These are phyloP conservation scores for Platichthys stellatus DNA, from an alignment of 2,113 vertebrate species.

Conservation along the genomic window DNA sequence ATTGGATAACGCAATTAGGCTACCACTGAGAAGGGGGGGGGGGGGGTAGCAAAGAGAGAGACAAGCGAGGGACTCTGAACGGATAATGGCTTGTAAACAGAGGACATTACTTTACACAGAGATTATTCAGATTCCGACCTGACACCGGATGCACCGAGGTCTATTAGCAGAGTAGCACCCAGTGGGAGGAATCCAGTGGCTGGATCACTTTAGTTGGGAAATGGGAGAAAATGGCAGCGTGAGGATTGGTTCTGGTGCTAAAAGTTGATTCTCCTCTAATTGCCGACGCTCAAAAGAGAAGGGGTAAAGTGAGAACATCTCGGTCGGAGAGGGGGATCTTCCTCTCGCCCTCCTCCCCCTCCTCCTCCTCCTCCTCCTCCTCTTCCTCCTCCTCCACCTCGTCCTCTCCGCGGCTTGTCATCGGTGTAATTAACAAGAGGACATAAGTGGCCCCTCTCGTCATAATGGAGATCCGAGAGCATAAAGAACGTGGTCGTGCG, in stretches of 20 bases:
- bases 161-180: constrained; percentile 74
- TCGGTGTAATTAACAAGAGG: constrained; percentile 70
- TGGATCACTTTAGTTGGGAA: constrained; percentile 69
- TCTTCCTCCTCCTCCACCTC: constrained; percentile 25
- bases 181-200: constrained; percentile 50
- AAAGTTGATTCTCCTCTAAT: constrained; percentile 70
- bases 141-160: constrained; percentile 79
- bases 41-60: constrained; percentile 68
- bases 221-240: constrained; percentile 65
- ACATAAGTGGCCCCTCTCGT: constrained; percentile 69
- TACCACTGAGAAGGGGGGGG: constrained; percentile 56
- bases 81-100: constrained; percentile 80
- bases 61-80: constrained; percentile 68
- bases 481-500: constrained; percentile 42
- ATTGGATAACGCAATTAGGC: constrained; percentile 83
- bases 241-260: constrained; percentile 22
- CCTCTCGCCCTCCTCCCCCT: constrained; percentile 22
- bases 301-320: constrained; percentile 51
- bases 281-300: constrained; percentile 69
- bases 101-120: constrained; percentile 78
- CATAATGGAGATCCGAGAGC: constrained; percentile 66
- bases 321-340: constrained; percentile 30
- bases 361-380: constrained; percentile 11
- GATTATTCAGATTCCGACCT: constrained; percentile 78
- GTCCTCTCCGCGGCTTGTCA: constrained; percentile 44